Conservation (phyloP, 1,140 invertebrate genomes). For the Contarinia nasturtii region DNA sequence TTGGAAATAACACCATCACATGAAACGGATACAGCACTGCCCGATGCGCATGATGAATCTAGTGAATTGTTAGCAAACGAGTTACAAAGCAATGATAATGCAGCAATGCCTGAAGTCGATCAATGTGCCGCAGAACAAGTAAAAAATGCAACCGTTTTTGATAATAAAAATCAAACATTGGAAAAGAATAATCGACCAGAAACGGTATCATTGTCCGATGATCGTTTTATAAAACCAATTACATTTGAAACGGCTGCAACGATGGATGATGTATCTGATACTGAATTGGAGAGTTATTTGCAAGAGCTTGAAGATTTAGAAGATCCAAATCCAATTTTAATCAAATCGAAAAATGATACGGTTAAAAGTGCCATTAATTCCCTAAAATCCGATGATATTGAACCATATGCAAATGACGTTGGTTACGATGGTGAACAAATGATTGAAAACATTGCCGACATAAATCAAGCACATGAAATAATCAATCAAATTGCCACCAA, state of each 20-base stretch:
- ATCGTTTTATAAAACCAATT: slow-evolving; percentile 8
- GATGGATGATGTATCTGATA: slow-evolving; percentile 24
- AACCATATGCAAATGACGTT: background rate
- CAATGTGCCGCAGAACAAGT: background rate
- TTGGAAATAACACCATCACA: too few relatives aligned
- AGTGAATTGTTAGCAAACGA: background rate
- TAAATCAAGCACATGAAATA: too few relatives aligned
- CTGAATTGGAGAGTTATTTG: slow-evolving; percentile 22
- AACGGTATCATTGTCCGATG: background rate
- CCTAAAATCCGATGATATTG: background rate
- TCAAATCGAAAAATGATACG: slow-evolving; percentile 6
- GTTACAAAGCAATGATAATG: background rate
- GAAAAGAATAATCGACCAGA: background rate
- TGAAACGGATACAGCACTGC: too few relatives aligned
- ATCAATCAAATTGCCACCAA: background rate
- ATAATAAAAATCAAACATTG: background rate
- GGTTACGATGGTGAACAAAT: background rate
- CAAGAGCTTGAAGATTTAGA: slow-evolving; percentile 13
- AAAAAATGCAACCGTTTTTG: background rate
- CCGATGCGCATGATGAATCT: too few relatives aligned
- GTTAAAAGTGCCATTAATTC: slow-evolving; percentile 4
- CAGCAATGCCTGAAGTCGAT: background rate
- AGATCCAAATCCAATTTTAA: background rate
- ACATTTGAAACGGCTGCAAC: slow-evolving; percentile 18
- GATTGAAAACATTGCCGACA: too few relatives aligned